Conservation (phyloP, 2,797 vertebrate species). For the Macrochelys suwanniensis region DNA sequence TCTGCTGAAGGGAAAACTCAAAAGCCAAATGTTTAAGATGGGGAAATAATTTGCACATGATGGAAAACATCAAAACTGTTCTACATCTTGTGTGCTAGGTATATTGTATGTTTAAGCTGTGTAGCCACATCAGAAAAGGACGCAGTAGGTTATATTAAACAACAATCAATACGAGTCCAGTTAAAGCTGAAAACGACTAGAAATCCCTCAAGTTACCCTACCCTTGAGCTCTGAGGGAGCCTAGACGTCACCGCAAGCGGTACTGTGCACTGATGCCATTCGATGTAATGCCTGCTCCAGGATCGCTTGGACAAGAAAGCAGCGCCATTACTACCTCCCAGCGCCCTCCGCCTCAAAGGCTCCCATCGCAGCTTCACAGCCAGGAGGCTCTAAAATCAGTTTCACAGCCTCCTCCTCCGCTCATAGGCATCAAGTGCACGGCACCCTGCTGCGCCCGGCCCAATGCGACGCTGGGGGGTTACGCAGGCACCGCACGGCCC, state of each 20-base stretch:
- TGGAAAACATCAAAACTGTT: background rate
- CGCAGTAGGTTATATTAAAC: background rate
- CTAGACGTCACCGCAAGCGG: fast-evolving
- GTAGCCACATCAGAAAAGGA: background rate
- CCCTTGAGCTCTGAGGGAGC: fast-evolving
- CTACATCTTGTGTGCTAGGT: fast-evolving
- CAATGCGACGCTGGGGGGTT: too few relatives aligned
- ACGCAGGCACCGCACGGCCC: background rate
- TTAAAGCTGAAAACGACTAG: background rate
- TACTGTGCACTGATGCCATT: fast-evolving
- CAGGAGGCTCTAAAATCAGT: background rate
- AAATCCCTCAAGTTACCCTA: background rate
- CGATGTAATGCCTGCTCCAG: fast-evolving
- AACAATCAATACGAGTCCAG: background rate
- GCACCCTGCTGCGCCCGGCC: background rate
- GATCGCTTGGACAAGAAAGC: fast-evolving
- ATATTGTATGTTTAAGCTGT: background rate
- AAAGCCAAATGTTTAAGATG: background rate
- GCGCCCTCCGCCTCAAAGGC: background rate
- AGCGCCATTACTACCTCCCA: background rate
- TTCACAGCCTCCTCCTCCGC: background rate
- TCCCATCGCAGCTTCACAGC: background rate
- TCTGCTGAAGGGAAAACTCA: background rate
- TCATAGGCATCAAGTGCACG: background rate
- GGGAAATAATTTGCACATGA: background rate